Conservation (phyloP, 2,797 vertebrate genomes). For the Stomatorhinus walkeri region DNA sequence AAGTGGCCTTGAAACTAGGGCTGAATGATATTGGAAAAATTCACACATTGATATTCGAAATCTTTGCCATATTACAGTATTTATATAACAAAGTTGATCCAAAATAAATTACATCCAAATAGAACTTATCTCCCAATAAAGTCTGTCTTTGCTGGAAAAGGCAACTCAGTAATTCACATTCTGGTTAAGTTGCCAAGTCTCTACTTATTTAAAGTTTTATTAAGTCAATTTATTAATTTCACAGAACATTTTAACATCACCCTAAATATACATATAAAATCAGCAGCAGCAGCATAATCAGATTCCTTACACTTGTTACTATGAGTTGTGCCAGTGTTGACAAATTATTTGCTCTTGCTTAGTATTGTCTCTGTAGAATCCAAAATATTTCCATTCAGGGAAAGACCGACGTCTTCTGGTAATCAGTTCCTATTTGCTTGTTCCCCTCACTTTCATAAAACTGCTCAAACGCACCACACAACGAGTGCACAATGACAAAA, state of each 20-base stretch:
- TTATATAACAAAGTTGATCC: neutral
- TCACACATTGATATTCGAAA: neutral
- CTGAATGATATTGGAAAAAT: neutral
- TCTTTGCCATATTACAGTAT: neutral
- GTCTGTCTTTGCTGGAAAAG: neutral
- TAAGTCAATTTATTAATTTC: neutral
- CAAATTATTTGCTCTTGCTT: neutral
- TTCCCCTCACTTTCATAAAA: neutral
- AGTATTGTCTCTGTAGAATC: neutral
- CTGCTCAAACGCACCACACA: neutral
- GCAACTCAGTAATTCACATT: neutral
- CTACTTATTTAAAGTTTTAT: neutral
- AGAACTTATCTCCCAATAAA: neutral
- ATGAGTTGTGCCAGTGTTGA: neutral
- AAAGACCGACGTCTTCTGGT: neutral
- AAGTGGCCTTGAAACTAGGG: neutral
- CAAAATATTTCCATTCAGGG: neutral
- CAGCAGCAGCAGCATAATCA: neutral
- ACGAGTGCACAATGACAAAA: neutral
- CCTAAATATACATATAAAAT: neutral
- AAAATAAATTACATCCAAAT: neutral
- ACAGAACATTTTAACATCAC: neutral
- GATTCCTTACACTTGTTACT: neutral
- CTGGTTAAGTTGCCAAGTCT: neutral
- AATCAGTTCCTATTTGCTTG: neutral